phyloP scores from a whole-genome alignment of 2,113 vertebrate species.

The Psophia crepitans region DNA sequence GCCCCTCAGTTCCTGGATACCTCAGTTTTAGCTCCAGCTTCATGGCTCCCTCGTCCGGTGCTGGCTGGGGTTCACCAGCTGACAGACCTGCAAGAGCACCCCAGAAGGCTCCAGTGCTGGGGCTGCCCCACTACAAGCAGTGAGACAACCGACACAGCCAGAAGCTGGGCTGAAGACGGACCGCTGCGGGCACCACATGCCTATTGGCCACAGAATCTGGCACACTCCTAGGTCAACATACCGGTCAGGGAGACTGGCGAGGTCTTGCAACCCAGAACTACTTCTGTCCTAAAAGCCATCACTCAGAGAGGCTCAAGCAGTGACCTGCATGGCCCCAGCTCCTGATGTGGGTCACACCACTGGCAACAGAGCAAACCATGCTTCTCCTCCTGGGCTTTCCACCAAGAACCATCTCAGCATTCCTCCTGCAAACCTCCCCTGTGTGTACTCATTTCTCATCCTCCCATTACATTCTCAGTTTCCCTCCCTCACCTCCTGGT shows the following conservation, averaged over 20 bases:
- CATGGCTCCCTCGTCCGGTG: rapidly evolving
- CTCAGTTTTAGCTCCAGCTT: background rate
- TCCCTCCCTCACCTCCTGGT: background rate
- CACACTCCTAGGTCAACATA: background rate
- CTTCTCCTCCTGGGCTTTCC: background rate
- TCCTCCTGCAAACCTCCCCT: background rate
- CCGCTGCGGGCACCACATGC: background rate
- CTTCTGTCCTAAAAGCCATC: background rate
- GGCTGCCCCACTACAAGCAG: background rate
- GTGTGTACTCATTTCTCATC: background rate
- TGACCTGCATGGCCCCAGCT: background rate
- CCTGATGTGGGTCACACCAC: background rate
- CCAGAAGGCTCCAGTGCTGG: background rate
- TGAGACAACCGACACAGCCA: background rate
- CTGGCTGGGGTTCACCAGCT: background rate
- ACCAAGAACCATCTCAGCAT: background rate
- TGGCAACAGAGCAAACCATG: background rate
- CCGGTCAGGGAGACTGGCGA: background rate
- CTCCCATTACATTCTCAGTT: background rate
- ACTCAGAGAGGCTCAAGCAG: background rate
- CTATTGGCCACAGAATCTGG: background rate
- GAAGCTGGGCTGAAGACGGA: background rate
- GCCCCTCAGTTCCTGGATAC: background rate
- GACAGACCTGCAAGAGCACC: background rate
- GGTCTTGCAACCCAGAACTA: background rate